Evolutionary conservation across 2,888 invertebrate species (phyloP).

Genomic region (Mellilla xanthometata): DNA sequence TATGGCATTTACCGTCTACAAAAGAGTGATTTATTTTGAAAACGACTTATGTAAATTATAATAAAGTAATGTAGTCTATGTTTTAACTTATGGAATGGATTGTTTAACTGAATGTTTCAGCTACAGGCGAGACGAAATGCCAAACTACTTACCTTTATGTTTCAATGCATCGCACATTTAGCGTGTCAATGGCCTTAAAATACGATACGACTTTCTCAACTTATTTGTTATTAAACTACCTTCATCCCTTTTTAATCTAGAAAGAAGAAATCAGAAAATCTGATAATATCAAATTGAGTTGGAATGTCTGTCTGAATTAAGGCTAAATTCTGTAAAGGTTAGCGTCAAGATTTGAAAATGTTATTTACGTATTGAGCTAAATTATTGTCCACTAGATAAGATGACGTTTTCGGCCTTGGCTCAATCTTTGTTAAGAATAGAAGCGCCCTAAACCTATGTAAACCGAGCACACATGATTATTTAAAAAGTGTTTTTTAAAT

Average conservation of each 20-base stretch:
- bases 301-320: no score
- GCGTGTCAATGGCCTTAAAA: slow-evolving; percentile 44
- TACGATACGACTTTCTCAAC: no score
- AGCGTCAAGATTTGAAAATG: no score
- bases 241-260: no score
- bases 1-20: slow-evolving; percentile 80
- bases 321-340: no score
- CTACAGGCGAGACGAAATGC: slow-evolving; percentile 48
- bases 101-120: slow-evolving; percentile 32
- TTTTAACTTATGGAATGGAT: slow-evolving; percentile 61
- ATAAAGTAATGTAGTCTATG: slow-evolving; percentile 56
- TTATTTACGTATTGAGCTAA: no score
- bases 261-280: no score
- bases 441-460: slow-evolving; percentile 16
- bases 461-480: slow-evolving; percentile 4
- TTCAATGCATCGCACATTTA: slow-evolving; percentile 53
- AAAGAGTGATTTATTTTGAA: slow-evolving; percentile 70
- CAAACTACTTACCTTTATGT: slow-evolving; percentile 53
- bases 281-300: no score
- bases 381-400: no score
- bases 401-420: slow-evolving; percentile 39
- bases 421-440: slow-evolving; percentile 31
- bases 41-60: slow-evolving; percentile 66
- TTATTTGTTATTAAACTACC: no score
- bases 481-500: neutral